Percentiles rank a stretch among this genome's conserved stretches.
Evolutionary conservation across 2,797 vertebrate genomes (phyloP).

Genomic region (Acanthornis magna): DNA sequence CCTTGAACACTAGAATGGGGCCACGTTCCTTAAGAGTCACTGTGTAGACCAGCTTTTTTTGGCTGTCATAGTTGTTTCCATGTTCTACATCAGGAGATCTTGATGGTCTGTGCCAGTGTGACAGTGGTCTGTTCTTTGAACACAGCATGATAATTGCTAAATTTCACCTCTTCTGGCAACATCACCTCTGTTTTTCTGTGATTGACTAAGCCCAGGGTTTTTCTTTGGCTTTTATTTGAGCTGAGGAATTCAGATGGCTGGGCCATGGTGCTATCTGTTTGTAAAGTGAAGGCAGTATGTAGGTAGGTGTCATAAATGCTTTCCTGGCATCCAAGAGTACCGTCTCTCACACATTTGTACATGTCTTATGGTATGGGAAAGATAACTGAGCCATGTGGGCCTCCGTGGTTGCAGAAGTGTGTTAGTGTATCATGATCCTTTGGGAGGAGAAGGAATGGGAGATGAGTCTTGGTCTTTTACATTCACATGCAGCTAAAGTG

Average conservation of each 20-base stretch:
- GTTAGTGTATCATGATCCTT: not conserved
- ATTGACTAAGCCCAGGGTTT: not conserved
- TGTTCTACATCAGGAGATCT: not conserved
- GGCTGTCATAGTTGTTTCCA: not conserved
- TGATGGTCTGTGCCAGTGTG: not conserved
- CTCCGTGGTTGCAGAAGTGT: not conserved
- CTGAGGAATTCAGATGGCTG: not conserved
- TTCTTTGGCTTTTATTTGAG: not conserved
- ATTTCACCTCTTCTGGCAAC: not conserved
- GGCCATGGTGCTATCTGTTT: not conserved
- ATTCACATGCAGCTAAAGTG: not conserved
- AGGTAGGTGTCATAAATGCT: not conserved
- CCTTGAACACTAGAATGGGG: not conserved
- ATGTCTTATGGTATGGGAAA: not conserved
- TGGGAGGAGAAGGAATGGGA: not conserved
- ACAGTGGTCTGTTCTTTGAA: not conserved
- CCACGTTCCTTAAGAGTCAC: not conserved
- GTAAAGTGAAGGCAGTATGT: not conserved
- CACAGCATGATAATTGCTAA: not conserved
- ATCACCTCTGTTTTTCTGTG: not conserved
- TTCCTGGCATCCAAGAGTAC: not conserved
- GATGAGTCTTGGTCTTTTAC: not conserved
- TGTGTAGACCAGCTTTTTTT: not conserved
- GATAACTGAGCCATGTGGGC: not conserved
- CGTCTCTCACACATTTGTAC: not conserved